A percentile compares a stretch with the other conserved stretches of the same genome.
phyloP scores from a whole-genome alignment of 2,113 vertebrate genomes.

The Ibidorhyncha struthersii region DNA sequence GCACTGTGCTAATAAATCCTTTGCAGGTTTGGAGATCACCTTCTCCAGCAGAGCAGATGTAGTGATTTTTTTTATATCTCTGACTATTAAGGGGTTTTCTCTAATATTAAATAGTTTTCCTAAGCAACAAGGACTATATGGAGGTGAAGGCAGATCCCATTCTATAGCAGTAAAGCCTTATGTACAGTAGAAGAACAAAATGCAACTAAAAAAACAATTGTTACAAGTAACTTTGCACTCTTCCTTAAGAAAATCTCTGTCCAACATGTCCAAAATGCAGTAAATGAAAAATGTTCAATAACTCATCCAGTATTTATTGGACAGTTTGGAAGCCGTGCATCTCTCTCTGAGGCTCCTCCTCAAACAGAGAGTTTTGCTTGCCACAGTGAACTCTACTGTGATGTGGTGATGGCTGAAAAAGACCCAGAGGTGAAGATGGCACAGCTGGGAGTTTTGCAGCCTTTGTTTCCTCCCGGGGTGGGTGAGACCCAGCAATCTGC shows the following conservation, averaged over 20 bases:
- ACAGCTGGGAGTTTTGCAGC: not conserved
- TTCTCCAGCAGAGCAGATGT: not conserved
- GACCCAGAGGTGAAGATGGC: not conserved
- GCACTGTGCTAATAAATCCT: not conserved
- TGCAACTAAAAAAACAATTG: not conserved
- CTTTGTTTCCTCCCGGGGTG: fast-evolving
- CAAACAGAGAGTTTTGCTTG: slow-evolving; percentile 2
- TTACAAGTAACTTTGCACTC: not conserved
- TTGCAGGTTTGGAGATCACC: not conserved
- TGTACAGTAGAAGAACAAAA: not conserved
- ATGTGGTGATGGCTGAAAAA: not conserved
- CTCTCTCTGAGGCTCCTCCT: not conserved
- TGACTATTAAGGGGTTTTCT: not conserved
- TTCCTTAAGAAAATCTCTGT: not conserved
- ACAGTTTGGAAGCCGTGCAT: not conserved
- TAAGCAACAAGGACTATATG: not conserved
- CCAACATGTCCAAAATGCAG: not conserved
- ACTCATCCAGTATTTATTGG: not conserved
- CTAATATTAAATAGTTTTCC: not conserved
- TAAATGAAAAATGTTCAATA: not conserved
- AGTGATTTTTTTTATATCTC: not conserved
- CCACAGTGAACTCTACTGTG: not conserved
- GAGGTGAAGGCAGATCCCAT: not conserved
- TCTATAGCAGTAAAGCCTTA: not conserved
- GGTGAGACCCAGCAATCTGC: not conserved